Percentiles rank a stretch among this genome's conserved stretches.
phyloP scores from a whole-genome alignment of 23 tunicate genomes.

The Ascidia mentula region DNA sequence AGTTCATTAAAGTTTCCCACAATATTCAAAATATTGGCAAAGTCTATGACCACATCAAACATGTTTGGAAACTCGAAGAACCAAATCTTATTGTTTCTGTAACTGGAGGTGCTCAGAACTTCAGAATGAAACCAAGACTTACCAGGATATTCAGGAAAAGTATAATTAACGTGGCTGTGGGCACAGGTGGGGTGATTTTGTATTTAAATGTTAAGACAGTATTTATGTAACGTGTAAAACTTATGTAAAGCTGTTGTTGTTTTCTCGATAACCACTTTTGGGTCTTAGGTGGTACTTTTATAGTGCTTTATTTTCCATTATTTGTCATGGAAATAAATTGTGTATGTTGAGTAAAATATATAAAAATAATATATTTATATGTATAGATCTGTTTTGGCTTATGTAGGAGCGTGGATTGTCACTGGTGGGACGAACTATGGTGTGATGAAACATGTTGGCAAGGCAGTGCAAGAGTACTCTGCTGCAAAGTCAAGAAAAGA shows the following conservation, averaged over 20 bases:
- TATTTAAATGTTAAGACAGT: too few relatives aligned
- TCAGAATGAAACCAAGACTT: conserved; percentile 45
- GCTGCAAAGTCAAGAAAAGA: conserved; percentile 17
- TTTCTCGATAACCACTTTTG: too few relatives aligned
- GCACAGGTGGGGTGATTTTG: conserved; percentile 69
- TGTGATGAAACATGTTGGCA: conserved; percentile 94
- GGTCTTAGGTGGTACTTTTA: neutral
- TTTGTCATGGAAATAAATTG: too few relatives aligned
- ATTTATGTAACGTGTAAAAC: too few relatives aligned
- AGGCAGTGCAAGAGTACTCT: conserved; percentile 69
- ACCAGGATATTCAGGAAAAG: conserved; percentile 60
- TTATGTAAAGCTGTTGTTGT: too few relatives aligned
- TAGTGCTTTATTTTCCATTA: too few relatives aligned
- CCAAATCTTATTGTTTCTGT: conserved; percentile 89
- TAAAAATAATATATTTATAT: too few relatives aligned
- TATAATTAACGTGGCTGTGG: conserved; percentile 78
- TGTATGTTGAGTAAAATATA: too few relatives aligned
- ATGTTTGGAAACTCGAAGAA: conserved; percentile 50
- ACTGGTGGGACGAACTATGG: conserved; percentile 95
- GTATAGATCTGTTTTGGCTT: too few relatives aligned
- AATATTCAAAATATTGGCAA: neutral
- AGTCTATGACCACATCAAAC: neutral
- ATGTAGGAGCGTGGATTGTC: conserved; percentile 93
- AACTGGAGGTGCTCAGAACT: conserved; percentile 86
- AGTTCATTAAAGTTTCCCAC: neutral